These are phyloP conservation scores for Passer domesticus DNA, from an alignment of 2,113 vertebrate species.

Conservation along the genomic window DNA sequence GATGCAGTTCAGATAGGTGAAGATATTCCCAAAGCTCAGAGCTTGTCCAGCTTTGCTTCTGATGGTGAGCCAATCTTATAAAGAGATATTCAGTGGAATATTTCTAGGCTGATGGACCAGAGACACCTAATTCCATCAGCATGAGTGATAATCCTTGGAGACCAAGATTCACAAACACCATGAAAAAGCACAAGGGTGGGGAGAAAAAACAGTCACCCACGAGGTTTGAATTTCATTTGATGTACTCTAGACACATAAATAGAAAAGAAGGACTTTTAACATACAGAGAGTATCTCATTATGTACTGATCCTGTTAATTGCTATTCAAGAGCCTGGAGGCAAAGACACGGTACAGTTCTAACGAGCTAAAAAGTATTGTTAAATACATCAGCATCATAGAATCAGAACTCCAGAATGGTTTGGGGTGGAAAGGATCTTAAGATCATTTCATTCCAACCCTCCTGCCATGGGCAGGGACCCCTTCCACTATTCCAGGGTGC, in stretches of 20 bases:
- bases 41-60: not conserved
- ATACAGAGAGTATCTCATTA: not conserved
- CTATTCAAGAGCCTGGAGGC: conserved; percentile 3
- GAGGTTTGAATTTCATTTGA: not conserved
- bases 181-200: not conserved
- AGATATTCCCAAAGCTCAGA: not conserved
- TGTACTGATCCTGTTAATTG: conserved; percentile 3
- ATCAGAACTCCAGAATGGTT: not conserved
- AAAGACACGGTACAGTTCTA: not conserved
- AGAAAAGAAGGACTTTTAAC: not conserved
- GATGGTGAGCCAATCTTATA: not conserved
- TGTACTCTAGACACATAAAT: not conserved
- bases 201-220: not conserved
- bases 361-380: not conserved
- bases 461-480: not conserved
- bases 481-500: accelerated
- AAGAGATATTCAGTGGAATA: not conserved
- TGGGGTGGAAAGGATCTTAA: not conserved
- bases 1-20: not conserved
- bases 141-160: not conserved
- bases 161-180: not conserved
- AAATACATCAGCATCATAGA: not conserved
- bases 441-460: not conserved
- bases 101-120: not conserved
- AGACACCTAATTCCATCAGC: not conserved